These are phyloP conservation scores for Phanerotoma sp. DNA, from an alignment of 2,888 invertebrate genomes.

Conservation along the genomic window DNA sequence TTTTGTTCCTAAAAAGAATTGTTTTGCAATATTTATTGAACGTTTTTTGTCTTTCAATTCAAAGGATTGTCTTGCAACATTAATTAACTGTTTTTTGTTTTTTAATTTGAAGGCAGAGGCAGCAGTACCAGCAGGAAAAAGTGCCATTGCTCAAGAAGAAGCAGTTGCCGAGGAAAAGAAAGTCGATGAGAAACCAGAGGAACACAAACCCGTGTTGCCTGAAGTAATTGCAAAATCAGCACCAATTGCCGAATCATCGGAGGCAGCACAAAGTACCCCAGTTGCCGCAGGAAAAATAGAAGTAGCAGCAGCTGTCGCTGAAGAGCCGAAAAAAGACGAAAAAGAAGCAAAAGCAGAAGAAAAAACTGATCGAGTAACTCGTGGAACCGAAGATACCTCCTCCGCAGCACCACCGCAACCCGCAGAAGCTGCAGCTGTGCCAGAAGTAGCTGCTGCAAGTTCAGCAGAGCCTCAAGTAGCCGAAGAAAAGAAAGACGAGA, in stretches of 20 bases:
- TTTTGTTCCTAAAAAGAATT: too few relatives aligned
- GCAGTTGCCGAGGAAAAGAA: conserved; percentile 12
- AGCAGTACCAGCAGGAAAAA: conserved; percentile 22
- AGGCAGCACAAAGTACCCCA: conserved; percentile 11
- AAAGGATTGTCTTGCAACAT: too few relatives aligned
- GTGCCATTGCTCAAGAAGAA: conserved; percentile 2
- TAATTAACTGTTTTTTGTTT: neutral
- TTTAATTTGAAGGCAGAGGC: conserved; percentile 25
- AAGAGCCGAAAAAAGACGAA: conserved; percentile 45
- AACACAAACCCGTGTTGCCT: conserved; percentile 34
- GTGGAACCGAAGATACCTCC: conserved; percentile 45
- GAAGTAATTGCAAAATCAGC: conserved; percentile 36
- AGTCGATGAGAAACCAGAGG: conserved; percentile 36
- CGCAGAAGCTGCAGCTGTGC: conserved; percentile 13
- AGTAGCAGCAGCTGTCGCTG: conserved; percentile 29
- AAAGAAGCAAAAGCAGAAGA: conserved; percentile 51
- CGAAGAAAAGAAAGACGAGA: too few relatives aligned
- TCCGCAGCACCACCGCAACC: conserved; percentile 22
- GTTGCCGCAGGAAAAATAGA: conserved; percentile 16
- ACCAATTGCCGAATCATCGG: conserved; percentile 23
- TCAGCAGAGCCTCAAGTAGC: conserved; percentile 7
- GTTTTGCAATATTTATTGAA: too few relatives aligned
- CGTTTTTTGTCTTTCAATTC: too few relatives aligned
- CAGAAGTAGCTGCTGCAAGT: conserved; percentile 11
- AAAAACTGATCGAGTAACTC: conserved; percentile 48